A percentile compares a stretch with the other conserved stretches of the same genome.
phyloP scores from a whole-genome alignment of 2,113 vertebrate genomes.

The Alligator mississippiensis region DNA sequence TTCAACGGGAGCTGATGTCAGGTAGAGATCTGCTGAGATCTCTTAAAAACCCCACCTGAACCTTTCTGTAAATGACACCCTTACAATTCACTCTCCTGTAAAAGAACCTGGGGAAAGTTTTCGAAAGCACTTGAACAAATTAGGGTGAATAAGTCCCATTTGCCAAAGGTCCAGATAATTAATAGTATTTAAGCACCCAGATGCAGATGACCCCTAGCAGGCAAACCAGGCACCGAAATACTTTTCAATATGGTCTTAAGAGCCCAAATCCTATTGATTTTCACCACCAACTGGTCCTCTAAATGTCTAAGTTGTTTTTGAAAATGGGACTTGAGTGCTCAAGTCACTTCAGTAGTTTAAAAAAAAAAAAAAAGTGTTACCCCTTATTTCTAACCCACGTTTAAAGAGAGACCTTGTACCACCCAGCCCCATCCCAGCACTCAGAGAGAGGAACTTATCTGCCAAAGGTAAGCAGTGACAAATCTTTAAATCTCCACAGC shows the following conservation, averaged over 20 bases:
- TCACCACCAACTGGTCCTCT: background rate
- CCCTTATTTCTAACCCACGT: background rate
- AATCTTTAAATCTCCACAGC: fast-evolving
- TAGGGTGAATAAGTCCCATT: background rate
- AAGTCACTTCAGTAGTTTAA: background rate
- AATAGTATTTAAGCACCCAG: fast-evolving
- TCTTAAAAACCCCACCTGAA: background rate
- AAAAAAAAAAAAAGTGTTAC: background rate
- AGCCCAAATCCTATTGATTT: background rate
- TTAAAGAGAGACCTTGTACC: background rate
- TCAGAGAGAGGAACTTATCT: background rate
- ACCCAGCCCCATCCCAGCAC: fast-evolving
- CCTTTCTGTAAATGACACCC: background rate
- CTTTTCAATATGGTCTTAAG: background rate
- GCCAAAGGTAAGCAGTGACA: fast-evolving
- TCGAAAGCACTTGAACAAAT: fast-evolving
- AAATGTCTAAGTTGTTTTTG: background rate
- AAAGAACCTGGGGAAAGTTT: background rate
- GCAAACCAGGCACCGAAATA: background rate
- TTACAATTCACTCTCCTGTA: background rate
- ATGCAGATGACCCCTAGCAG: fast-evolving
- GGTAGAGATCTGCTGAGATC: background rate
- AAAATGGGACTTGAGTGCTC: background rate
- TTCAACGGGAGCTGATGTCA: background rate
- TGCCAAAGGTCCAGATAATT: background rate